These are phyloP conservation scores for Thamnophis elegans DNA, from an alignment of 2,797 vertebrate genomes.

Conservation along the genomic window DNA sequence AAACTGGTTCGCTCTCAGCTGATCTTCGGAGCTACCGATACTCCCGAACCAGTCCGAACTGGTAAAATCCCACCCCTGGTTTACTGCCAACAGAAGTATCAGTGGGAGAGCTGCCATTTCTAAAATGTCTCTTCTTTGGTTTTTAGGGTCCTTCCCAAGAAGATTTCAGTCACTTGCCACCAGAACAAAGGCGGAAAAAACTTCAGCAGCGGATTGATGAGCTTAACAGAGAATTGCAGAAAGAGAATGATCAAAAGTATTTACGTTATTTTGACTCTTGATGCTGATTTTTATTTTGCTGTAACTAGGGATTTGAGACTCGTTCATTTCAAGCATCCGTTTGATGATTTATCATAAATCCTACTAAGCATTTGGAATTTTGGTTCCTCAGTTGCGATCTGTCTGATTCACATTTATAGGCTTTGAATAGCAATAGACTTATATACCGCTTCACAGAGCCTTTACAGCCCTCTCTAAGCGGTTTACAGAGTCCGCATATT, in stretches of 20 bases:
- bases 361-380: background rate
- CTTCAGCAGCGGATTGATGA: constrained; percentile 95
- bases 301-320: background rate
- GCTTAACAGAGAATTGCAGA: constrained; percentile 92
- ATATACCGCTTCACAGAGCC: too few relatives aligned
- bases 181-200: constrained; percentile 96
- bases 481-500: too few relatives aligned
- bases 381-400: background rate
- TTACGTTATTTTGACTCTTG: background rate
- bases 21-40: too few relatives aligned
- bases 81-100: constrained; percentile 41
- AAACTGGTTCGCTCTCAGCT: too few relatives aligned
- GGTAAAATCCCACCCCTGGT: background rate
- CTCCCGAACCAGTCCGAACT: too few relatives aligned
- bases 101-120: background rate
- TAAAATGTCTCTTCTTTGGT: constrained; percentile 48
- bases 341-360: background rate
- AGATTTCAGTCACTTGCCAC: constrained; percentile 96
- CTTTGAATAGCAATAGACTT: background rate
- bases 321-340: background rate
- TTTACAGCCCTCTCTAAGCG: too few relatives aligned
- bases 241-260: constrained; percentile 96
- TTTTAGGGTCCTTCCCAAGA: constrained; percentile 91
- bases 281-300: background rate
- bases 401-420: background rate